phyloP scores from a whole-genome alignment of 2,113 vertebrate genomes.

The Hippocampus zosterae region DNA sequence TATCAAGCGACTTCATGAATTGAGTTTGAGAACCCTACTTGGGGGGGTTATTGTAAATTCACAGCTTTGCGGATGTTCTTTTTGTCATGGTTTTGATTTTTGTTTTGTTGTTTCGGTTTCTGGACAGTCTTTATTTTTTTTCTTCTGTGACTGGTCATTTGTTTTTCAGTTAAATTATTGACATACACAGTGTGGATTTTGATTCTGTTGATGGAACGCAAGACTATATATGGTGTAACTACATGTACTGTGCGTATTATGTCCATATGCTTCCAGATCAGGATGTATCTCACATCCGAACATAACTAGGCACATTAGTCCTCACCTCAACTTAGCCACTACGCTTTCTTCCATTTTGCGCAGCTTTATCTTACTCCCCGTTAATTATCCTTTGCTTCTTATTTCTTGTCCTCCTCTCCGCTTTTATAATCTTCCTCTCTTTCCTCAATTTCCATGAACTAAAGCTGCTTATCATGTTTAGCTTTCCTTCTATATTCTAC shows the following conservation, averaged over 20 bases:
- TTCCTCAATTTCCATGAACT: constrained; percentile 13
- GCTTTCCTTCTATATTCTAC: not conserved
- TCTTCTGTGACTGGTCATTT: not conserved
- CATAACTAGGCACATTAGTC: constrained; percentile 40
- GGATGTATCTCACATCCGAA: constrained; percentile 39
- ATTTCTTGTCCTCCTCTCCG: constrained; percentile 5
- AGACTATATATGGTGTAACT: too few relatives aligned
- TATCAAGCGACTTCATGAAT: too few relatives aligned
- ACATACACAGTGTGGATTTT: not conserved
- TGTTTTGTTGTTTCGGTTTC: too few relatives aligned
- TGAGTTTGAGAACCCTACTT: too few relatives aligned
- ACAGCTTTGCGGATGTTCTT: not conserved
- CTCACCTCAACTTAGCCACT: constrained; percentile 42
- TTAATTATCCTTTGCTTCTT: constrained; percentile 14
- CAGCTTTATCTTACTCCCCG: constrained; percentile 11
- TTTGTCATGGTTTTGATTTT: too few relatives aligned
- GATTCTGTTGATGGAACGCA: too few relatives aligned
- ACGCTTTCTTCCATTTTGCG: constrained; percentile 13
- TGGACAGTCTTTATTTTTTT: too few relatives aligned
- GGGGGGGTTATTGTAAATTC: constrained; percentile 4
- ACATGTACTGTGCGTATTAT: not conserved
- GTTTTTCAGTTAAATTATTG: not conserved
- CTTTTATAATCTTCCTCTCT: constrained; percentile 6
- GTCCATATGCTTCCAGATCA: constrained; percentile 12
- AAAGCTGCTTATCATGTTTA: constrained; percentile 32